These are phyloP conservation scores for Elachura formosa DNA, from an alignment of 2,113 vertebrate species.

Conservation along the genomic window DNA sequence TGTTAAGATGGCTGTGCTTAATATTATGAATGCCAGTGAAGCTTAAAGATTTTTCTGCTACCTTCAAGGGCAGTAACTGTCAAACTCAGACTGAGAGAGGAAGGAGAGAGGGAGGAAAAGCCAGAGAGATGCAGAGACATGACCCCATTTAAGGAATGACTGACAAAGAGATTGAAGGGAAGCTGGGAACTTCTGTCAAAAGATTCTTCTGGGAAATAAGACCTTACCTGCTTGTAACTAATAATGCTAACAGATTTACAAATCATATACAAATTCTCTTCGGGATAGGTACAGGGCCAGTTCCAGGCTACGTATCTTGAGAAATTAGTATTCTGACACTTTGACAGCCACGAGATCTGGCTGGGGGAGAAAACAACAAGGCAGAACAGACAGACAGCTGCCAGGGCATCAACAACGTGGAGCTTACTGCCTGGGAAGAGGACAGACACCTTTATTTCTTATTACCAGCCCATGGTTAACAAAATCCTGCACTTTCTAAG, in stretches of 20 bases:
- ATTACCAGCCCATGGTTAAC: neutral
- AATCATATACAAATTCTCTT: neutral
- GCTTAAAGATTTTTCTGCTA: neutral
- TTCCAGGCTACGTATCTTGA: neutral
- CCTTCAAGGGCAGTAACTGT: neutral
- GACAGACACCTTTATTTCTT: neutral
- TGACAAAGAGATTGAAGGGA: neutral
- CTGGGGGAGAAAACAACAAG: neutral
- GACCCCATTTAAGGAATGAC: neutral
- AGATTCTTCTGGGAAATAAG: neutral
- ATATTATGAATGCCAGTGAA: neutral
- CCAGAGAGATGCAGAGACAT: neutral
- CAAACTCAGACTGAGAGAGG: neutral
- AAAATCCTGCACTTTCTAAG: neutral
- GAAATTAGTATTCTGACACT: neutral
- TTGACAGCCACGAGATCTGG: fast-evolving
- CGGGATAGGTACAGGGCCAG: neutral
- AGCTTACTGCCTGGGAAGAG: neutral
- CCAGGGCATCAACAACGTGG: neutral
- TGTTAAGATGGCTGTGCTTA: neutral
- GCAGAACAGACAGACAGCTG: neutral
- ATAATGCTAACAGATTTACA: neutral
- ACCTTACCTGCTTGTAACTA: neutral
- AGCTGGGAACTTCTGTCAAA: neutral
- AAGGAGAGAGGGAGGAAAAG: neutral